Percentiles rank a stretch among this genome's conserved stretches.
phyloP scores from a whole-genome alignment of 2,113 vertebrate genomes.

The Rafetus swinhoei region DNA sequence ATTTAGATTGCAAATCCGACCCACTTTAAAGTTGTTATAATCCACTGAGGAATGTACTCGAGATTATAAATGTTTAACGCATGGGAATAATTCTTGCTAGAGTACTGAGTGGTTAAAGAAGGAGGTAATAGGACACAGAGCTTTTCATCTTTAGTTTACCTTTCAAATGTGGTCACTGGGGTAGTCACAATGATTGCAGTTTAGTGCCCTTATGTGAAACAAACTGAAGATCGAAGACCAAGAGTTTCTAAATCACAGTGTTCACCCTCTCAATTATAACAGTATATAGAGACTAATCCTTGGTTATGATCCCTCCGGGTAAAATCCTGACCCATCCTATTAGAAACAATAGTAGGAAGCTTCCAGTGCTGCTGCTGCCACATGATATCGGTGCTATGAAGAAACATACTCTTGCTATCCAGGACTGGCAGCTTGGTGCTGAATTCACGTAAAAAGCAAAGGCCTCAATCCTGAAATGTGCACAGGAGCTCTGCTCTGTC shows the following conservation, averaged over 20 bases:
- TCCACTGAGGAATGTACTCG: rapidly evolving
- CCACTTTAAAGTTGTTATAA: neutral
- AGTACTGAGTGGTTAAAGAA: rapidly evolving
- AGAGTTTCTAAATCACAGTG: neutral
- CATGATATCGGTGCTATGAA: neutral
- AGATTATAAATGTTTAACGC: neutral
- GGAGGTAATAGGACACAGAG: neutral
- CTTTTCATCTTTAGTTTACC: neutral
- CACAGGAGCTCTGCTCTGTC: neutral
- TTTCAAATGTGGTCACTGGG: neutral
- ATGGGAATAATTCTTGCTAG: neutral
- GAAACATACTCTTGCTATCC: neutral
- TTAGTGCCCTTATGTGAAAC: neutral
- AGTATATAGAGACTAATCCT: neutral
- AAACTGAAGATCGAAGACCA: neutral
- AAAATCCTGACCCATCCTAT: rapidly evolving
- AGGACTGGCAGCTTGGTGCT: neutral
- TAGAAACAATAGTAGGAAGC: neutral
- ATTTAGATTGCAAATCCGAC: neutral
- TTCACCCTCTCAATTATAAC: neutral
- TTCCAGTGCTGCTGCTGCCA: neutral
- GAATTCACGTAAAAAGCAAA: neutral
- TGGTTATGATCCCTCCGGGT: rapidly evolving
- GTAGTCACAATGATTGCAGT: neutral
- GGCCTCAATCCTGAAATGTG: neutral